Conservation (phyloP, 2,113 vertebrate genomes). For the Heloderma charlesbogerti region DNA sequence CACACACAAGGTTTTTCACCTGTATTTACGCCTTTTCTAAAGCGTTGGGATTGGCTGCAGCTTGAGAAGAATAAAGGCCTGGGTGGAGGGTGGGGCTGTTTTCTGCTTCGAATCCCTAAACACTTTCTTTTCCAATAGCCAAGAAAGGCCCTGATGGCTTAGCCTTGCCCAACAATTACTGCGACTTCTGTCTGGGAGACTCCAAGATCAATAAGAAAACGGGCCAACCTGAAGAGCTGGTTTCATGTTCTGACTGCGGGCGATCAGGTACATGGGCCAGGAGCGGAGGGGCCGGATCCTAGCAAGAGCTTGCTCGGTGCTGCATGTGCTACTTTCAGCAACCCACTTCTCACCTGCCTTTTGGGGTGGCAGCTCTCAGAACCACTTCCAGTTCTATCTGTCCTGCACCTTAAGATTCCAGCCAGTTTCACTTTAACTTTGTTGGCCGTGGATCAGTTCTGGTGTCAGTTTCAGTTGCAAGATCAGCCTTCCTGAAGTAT, state of each 20-base stretch:
- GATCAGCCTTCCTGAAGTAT: neutral
- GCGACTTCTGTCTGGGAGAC: slow-evolving; percentile 96
- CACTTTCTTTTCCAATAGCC: slow-evolving; percentile 69
- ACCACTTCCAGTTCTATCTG: neutral
- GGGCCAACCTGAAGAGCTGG: slow-evolving; percentile 91
- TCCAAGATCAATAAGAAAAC: slow-evolving; percentile 97
- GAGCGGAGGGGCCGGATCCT: neutral
- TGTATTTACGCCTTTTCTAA: neutral
- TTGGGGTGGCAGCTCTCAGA: neutral
- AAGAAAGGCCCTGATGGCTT: slow-evolving; percentile 94
- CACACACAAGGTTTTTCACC: neutral
- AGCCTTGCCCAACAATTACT: slow-evolving; percentile 96
- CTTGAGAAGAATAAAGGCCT: neutral
- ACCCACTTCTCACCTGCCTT: neutral
- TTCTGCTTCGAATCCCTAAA: neutral
- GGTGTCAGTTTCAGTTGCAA: neutral
- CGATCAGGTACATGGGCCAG: slow-evolving; percentile 83
- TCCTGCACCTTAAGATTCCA: neutral
- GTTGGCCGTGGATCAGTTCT: neutral
- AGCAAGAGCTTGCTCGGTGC: no score
- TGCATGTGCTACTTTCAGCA: neutral
- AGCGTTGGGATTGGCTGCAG: neutral
- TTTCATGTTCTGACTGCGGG: slow-evolving; percentile 96
- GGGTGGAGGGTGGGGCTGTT: neutral
- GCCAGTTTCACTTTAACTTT: neutral